Evolutionary conservation across 1,140 invertebrate species (phyloP).

Genomic region (Tribolium madens): DNA sequence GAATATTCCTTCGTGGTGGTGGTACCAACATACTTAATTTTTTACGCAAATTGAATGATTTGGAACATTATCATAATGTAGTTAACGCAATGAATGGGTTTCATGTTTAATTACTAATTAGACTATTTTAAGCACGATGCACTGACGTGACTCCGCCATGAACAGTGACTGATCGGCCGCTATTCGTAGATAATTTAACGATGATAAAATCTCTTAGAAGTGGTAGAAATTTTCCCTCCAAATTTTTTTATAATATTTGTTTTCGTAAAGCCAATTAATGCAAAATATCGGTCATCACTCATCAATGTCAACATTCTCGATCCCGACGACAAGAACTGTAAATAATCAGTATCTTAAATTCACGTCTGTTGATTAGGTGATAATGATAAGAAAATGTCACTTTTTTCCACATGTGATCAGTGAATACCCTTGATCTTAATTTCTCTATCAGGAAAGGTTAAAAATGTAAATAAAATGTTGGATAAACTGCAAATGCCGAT

Average conservation of each 20-base stretch:
- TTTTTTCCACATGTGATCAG: no score
- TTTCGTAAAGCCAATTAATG: background rate
- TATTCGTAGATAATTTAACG: constrained; percentile 6
- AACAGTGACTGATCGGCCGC: constrained; percentile 2
- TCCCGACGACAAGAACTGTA: no score
- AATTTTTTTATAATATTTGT: background rate
- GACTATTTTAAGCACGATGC: constrained; percentile 16
- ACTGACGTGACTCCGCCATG: constrained; percentile 6
- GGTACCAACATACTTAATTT: background rate
- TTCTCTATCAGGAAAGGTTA: no score
- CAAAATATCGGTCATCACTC: background rate
- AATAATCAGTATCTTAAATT: no score
- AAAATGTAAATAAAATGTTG: no score
- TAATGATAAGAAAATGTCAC: no score
- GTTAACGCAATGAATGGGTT: constrained; percentile 6
- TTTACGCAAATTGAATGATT: background rate
- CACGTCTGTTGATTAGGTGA: no score
- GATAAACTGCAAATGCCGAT: no score
- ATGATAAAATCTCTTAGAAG: background rate
- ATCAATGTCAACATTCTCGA: background rate
- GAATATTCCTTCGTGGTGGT: background rate
- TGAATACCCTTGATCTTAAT: no score
- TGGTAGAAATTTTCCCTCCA: background rate
- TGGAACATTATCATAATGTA: background rate
- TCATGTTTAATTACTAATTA: constrained; percentile 14